Base-by-base conservation (phyloP, 2,113 vertebrate genomes). In the Otolemur garnettii region DNA sequence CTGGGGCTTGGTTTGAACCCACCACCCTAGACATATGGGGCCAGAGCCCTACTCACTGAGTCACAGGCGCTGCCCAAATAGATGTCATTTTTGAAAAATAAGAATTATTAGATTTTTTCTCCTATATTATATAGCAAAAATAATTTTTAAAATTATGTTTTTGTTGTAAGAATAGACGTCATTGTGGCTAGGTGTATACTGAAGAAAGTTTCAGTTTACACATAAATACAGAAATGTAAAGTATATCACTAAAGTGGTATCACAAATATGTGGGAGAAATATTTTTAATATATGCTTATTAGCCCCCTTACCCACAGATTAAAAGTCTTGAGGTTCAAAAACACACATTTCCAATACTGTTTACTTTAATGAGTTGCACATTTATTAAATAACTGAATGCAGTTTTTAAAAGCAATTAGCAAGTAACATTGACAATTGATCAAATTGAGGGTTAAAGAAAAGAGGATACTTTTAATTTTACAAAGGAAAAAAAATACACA, bases 81-180 rank as follows among this genome's bases (percentile, higher is more conserved):
- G 7, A 45, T 93, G 85, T 81, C 42, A 60, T 57, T 87, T 90
- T 69, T 88, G 15, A 81, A 96, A 95, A 79, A 17, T 42, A 79
- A 84, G 26, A 85, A 59, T 85, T 87, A 68, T 38, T 79, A 62
- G 57, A 12, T 45, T 72, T 92, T 57, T 2, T 7, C 9, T 60
- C 55, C 45, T 42, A n/a, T 72, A 74, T 59, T 59, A 42, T 18
- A 87, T 2, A 78, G 22, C 11, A 81, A 79, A 94, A 66, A 19
- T 69, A n/a, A 60, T 60, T 50, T 28, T 18, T 53, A 64, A 90
- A 42, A 93, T 38, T 68, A 22, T 69, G 26, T 26, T 94, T 96
- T 59, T 81, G 50, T 18, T 82, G 0, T 69, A 87, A 83, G 18
- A 60, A 72, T 21, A 66, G 33, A 55, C n/a, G 68, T 30, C 33